Conservation (phyloP, 2,113 vertebrate genomes). For the Scatophagus argus region DNA sequence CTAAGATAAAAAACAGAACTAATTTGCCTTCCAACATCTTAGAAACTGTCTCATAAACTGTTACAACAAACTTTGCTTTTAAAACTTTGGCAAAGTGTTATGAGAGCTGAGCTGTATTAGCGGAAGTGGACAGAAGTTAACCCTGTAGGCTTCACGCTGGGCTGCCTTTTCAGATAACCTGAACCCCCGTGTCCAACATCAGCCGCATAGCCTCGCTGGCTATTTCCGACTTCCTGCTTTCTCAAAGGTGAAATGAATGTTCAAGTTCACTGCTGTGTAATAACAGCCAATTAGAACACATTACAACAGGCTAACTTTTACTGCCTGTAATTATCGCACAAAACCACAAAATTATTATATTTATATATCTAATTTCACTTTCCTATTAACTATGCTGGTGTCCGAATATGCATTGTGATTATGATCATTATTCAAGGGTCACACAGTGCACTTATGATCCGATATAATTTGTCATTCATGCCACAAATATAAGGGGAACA, state of each 20-base stretch:
- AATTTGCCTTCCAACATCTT: conserved; percentile 5
- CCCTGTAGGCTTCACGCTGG: conserved; percentile 28
- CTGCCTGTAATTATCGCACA: conserved; percentile 10
- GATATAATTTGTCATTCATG: neutral
- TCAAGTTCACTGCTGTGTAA: conserved; percentile 8
- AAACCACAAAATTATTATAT: conserved; percentile 30
- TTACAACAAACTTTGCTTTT: conserved; percentile 9
- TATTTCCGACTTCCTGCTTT: neutral
- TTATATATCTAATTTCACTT: no score
- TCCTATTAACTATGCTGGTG: conserved; percentile 12
- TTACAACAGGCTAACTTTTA: conserved; percentile 18
- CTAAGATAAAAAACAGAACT: conserved; percentile 3
- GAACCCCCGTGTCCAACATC: neutral
- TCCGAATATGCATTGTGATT: conserved; percentile 6
- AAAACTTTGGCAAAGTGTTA: conserved; percentile 12
- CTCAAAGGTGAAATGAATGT: neutral
- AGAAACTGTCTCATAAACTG: neutral
- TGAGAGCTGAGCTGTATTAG: conserved; percentile 22
- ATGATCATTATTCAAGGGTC: neutral
- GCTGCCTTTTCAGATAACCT: conserved; percentile 24
- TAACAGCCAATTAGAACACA: conserved; percentile 14
- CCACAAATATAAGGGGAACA: no score
- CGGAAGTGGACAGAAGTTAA: no score
- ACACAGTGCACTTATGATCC: neutral
- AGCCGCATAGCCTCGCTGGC: neutral